Conservation (phyloP, 2,888 invertebrate genomes). For the Tineola bisselliella region DNA sequence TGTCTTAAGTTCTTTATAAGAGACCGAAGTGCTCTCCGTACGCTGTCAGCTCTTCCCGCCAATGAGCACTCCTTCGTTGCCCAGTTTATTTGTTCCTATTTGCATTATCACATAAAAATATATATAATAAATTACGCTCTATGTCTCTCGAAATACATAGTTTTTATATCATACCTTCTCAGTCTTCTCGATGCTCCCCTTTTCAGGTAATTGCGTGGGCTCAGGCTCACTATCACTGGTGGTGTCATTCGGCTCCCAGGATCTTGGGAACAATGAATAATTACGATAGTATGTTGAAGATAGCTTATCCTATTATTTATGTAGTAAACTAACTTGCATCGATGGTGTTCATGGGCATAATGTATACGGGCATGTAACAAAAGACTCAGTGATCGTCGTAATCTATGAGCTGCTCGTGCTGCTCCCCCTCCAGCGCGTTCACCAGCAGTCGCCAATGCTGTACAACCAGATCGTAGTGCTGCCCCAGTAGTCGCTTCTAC, state of each 20-base stretch:
- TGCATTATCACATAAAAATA: too few species aligned
- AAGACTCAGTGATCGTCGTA: slow-evolving; percentile 48
- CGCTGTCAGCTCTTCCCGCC: slow-evolving; percentile 55
- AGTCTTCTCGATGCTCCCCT: slow-evolving; percentile 64
- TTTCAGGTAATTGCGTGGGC: slow-evolving; percentile 40
- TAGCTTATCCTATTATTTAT: too few species aligned
- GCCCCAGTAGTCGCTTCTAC: slow-evolving; percentile 27
- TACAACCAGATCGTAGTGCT: slow-evolving; percentile 42
- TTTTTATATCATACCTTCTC: slow-evolving; percentile 43
- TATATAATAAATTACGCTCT: background rate
- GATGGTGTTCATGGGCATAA: slow-evolving; percentile 50
- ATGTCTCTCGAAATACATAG: background rate
- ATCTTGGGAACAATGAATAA: slow-evolving; percentile 24
- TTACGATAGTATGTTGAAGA: too few species aligned
- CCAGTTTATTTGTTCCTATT: slow-evolving; percentile 58
- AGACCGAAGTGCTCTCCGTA: slow-evolving; percentile 44
- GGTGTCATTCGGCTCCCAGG: slow-evolving; percentile 54
- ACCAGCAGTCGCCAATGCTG: slow-evolving; percentile 40
- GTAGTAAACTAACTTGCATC: slow-evolving; percentile 53
- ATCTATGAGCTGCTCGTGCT: slow-evolving; percentile 49
- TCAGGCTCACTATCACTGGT: slow-evolving; percentile 58
- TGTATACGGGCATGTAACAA: slow-evolving; percentile 51
- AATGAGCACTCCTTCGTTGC: slow-evolving; percentile 52
- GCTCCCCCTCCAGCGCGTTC: slow-evolving; percentile 52
- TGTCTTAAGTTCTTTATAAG: slow-evolving; percentile 43